A percentile compares a stretch with the other conserved stretches of the same genome.
Conservation (phyloP, 2,888 invertebrate genomes). For the Liodrosophila aerea region DNA sequence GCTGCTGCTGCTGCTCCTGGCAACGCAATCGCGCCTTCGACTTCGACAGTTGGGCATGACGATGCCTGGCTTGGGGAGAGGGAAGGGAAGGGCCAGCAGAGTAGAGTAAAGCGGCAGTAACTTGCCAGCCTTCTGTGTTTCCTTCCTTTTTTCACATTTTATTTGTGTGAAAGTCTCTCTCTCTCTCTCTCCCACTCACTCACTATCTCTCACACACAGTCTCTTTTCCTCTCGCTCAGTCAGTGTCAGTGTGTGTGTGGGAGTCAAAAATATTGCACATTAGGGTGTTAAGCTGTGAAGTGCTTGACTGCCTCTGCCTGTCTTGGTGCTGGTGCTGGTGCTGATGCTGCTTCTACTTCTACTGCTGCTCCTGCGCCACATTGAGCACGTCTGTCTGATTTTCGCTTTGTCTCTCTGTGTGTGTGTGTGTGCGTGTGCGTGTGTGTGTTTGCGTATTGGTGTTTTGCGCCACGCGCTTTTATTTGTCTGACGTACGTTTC, state of each 20-base stretch:
- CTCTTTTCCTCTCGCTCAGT: slow-evolving; percentile 5
- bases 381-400: slow-evolving; percentile 29
- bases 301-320: slow-evolving; percentile 61
- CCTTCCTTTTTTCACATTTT: slow-evolving; percentile 49
- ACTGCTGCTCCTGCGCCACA: slow-evolving; percentile 32
- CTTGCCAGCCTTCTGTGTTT: slow-evolving; percentile 35
- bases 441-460: slow-evolving; percentile 15
- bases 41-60: slow-evolving; percentile 33
- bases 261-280: slow-evolving; percentile 78
- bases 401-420: slow-evolving; percentile 4
- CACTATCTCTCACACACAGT: slow-evolving; percentile 6
- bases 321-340: slow-evolving; percentile 13
- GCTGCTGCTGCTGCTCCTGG: slow-evolving; percentile 29
- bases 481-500: slow-evolving; percentile 61
- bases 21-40: slow-evolving; percentile 50
- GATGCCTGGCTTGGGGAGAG: not conserved
- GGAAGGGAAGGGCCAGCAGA: not conserved
- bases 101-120: too few species aligned
- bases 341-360: slow-evolving; percentile 23
- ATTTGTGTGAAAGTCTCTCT: slow-evolving; percentile 6
- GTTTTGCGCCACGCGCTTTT: slow-evolving; percentile 35
- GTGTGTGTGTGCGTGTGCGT: slow-evolving; percentile 5
- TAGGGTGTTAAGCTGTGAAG: slow-evolving; percentile 81
- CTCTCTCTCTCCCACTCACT: slow-evolving; percentile 3
- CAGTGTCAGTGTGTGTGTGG: slow-evolving; percentile 30